Evolutionary conservation across 2,113 vertebrate genomes (phyloP).

Genomic region (Malurus cyaneus): DNA sequence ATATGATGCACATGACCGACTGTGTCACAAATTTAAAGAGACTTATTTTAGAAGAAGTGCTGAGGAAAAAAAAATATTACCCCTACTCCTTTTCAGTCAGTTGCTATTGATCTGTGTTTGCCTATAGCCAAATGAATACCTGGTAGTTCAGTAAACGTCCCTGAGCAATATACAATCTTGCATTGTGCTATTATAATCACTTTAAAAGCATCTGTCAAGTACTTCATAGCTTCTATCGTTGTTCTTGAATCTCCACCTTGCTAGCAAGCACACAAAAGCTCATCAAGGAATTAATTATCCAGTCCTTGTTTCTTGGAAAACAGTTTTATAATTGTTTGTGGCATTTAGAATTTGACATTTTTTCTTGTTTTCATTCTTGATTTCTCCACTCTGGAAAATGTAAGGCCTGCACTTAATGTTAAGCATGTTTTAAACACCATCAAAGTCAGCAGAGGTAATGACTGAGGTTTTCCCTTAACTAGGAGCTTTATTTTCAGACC

Average conservation of each 20-base stretch:
- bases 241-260: not conserved
- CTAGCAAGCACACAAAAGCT: not conserved
- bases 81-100: slow-evolving; percentile 7
- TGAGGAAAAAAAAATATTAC: not conserved
- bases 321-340: not conserved
- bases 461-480: not conserved
- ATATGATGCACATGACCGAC: slow-evolving; percentile 27
- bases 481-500: not conserved
- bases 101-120: slow-evolving; percentile 56
- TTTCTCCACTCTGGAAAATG: not conserved
- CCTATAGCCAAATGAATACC: slow-evolving; percentile 39
- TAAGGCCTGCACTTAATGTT: not conserved
- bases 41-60: slow-evolving; percentile 11
- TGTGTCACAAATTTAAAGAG: slow-evolving; percentile 44
- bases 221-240: not conserved
- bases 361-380: not conserved
- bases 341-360: not conserved
- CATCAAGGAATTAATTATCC: not conserved
- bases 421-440: not conserved
- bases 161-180: slow-evolving; percentile 8
- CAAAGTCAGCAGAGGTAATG: not conserved
- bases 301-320: not conserved
- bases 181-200: not conserved
- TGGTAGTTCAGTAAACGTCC: slow-evolving; percentile 30
- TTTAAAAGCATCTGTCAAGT: slow-evolving; percentile 24